A percentile compares a stretch with the other conserved stretches of the same genome.
Evolutionary conservation across 2,888 invertebrate genomes (phyloP).

Genomic region (Unio pictorum): DNA sequence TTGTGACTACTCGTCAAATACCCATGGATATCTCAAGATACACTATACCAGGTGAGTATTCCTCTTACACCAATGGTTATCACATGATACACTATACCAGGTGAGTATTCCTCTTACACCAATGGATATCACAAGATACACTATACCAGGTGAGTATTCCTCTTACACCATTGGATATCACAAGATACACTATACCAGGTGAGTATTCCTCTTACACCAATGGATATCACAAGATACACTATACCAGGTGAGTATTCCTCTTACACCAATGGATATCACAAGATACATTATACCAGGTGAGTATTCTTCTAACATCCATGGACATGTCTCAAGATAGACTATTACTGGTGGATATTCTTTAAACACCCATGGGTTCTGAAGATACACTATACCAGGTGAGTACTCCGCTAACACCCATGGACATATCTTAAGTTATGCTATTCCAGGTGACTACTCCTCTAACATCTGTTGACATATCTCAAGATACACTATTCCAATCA

Average conservation of each 20-base stretch:
- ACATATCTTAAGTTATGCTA: too few relatives aligned
- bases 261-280: too few relatives aligned
- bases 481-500: constrained; percentile 23
- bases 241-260: constrained; percentile 45
- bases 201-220: constrained; percentile 69
- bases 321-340: too few relatives aligned
- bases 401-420: too few relatives aligned
- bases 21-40: constrained; percentile 67
- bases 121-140: too few relatives aligned
- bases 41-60: constrained; percentile 60
- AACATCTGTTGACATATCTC: too few relatives aligned
- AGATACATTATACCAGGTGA: not conserved
- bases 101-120: not conserved
- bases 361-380: too few relatives aligned
- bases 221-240: constrained; percentile 69
- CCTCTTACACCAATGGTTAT: not conserved
- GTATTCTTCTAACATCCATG: not conserved
- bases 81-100: not conserved
- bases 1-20: constrained; percentile 70
- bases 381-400: too few relatives aligned
- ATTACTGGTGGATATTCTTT: too few relatives aligned
- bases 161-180: too few relatives aligned
- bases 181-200: constrained; percentile 16
- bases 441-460: constrained; percentile 13
- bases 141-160: too few relatives aligned